A percentile compares a stretch with the other conserved stretches of the same genome.
These are phyloP conservation scores for Coilia nasus DNA, from an alignment of 2,797 vertebrate genomes.

Conservation along the genomic window DNA sequence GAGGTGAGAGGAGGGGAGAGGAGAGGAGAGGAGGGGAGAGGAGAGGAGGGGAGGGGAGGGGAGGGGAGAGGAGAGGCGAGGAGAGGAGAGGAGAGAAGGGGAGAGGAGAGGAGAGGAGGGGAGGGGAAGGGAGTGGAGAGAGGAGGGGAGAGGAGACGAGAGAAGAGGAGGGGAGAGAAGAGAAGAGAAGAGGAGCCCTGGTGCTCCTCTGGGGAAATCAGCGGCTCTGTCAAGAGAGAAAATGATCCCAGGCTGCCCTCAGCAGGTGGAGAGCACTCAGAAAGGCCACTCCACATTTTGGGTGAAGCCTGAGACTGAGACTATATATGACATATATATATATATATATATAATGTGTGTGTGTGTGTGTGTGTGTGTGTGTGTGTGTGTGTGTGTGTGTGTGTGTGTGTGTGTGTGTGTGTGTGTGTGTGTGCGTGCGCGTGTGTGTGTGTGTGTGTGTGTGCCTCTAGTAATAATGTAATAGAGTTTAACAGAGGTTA, in stretches of 20 bases:
- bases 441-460: no score
- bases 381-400: no score
- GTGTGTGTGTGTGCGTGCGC: no score
- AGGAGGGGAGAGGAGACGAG: not conserved
- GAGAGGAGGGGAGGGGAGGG: conserved; percentile 31
- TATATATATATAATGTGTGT: no score
- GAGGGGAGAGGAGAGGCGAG: conserved; percentile 14
- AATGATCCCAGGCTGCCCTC: conserved; percentile 79
- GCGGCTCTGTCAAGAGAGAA: conserved; percentile 62
- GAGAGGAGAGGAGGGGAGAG: conserved; percentile 28
- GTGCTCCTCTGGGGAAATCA: conserved; percentile 52
- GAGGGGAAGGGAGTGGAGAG: no score
- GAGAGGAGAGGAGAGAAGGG: conserved; percentile 26
- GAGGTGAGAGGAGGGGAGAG: not conserved
- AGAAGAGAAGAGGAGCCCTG: conserved; percentile 37
- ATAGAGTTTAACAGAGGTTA: no score
- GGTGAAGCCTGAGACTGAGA: not conserved
- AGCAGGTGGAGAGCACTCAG: conserved; percentile 73
- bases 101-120: conserved; percentile 34
- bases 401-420: no score
- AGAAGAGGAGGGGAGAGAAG: conserved; percentile 1
- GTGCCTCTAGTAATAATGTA: no score
- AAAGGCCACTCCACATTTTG: conserved; percentile 60
- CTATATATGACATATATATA: no score
- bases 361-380: no score